Percentiles rank a stretch among this genome's conserved stretches.
These are phyloP conservation scores for Mormoops blainvillei DNA, from an alignment of 2,113 vertebrate genomes.

Conservation along the genomic window DNA sequence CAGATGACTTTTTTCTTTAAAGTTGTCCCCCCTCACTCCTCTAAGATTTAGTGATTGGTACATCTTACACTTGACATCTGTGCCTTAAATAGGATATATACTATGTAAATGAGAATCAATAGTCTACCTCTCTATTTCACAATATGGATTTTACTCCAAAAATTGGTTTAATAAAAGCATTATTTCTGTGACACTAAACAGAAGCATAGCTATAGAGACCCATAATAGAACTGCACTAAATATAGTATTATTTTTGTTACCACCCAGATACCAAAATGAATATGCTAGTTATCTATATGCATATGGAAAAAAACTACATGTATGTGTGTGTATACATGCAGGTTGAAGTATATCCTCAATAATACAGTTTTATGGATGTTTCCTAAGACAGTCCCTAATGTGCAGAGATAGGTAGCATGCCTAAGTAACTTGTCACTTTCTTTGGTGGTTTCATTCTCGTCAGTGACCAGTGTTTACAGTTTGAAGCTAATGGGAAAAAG, in stretches of 20 bases:
- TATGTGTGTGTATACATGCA: neutral
- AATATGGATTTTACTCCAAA: neutral
- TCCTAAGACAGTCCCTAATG: neutral
- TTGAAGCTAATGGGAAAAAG: neutral
- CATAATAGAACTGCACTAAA: neutral
- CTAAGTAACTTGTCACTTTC: neutral
- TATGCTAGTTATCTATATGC: neutral
- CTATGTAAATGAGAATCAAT: neutral
- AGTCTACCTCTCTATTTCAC: neutral
- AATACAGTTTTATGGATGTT: neutral
- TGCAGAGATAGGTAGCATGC: neutral
- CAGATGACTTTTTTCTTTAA: neutral
- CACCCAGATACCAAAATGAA: neutral
- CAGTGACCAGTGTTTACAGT: neutral
- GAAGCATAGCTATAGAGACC: neutral
- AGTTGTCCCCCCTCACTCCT: neutral
- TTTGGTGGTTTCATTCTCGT: neutral
- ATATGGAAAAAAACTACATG: neutral
- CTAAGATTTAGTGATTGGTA: neutral
- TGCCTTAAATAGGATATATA: neutral
- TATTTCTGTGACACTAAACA: neutral
- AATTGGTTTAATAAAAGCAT: neutral
- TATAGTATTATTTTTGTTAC: neutral
- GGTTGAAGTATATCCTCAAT: neutral
- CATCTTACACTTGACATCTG: neutral